Conservation (phyloP, 2,888 invertebrate genomes). For the Yponomeuta malinellus region DNA sequence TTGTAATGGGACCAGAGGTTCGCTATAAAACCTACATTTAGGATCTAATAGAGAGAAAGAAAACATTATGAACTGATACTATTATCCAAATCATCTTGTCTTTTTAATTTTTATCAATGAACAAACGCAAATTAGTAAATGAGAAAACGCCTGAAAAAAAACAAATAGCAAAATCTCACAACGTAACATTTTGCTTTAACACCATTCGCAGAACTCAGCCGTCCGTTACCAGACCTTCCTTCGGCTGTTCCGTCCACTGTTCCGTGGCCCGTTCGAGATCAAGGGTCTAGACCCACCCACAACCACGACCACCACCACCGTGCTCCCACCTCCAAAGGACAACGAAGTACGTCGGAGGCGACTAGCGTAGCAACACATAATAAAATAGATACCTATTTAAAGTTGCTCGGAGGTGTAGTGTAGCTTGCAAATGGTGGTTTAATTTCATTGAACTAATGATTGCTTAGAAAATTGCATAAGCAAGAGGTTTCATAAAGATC, state of each 20-base stretch:
- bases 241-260: slow-evolving; percentile 83
- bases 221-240: slow-evolving; percentile 83
- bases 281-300: slow-evolving; percentile 81
- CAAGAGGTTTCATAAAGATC: not conserved
- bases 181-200: not conserved
- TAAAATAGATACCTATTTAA: too few species aligned
- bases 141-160: not conserved
- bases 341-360: slow-evolving; percentile 14
- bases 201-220: slow-evolving; percentile 80
- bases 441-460: too few species aligned
- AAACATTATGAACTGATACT: too few species aligned
- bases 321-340: slow-evolving; percentile 16
- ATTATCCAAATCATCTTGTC: too few species aligned
- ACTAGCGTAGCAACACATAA: not conserved
- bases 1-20: too few species aligned
- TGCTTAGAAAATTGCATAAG: not conserved
- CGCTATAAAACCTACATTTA: too few species aligned
- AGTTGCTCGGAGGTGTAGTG: too few species aligned
- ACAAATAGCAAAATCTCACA: not conserved
- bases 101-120: too few species aligned
- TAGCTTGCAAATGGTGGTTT: too few species aligned
- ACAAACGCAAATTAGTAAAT: too few species aligned
- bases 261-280: slow-evolving; percentile 83
- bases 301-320: slow-evolving; percentile 49
- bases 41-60: too few species aligned